Evolutionary conservation across 2,888 invertebrate species (phyloP).

Genomic region (Apeira syringaria): DNA sequence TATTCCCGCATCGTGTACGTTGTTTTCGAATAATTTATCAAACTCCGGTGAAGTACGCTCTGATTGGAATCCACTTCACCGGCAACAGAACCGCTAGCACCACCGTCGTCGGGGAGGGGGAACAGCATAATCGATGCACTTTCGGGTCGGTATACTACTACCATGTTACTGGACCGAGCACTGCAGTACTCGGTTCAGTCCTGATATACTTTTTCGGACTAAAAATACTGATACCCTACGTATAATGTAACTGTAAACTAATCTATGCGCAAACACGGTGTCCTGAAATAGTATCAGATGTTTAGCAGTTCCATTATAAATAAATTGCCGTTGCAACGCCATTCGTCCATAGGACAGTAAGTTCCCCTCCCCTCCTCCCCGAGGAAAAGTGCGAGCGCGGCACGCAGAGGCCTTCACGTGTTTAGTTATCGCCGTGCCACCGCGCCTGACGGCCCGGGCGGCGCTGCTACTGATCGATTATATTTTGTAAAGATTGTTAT

Average conservation of each 20-base stretch:
- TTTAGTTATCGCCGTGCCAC: constrained; percentile 37
- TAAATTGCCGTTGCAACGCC: too few species aligned
- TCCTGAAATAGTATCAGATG: too few species aligned
- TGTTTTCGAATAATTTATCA: constrained; percentile 31
- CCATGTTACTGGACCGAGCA: too few species aligned
- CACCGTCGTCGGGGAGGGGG: background rate
- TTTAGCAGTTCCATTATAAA: too few species aligned
- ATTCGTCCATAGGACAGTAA: too few species aligned
- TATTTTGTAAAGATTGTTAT: constrained; percentile 81
- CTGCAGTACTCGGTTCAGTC: too few species aligned
- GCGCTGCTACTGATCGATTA: constrained; percentile 54
- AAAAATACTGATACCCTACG: too few species aligned
- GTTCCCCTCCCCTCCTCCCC: background rate
- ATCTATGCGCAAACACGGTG: too few species aligned
- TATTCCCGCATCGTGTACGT: constrained; percentile 30
- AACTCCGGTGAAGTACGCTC: constrained; percentile 2
- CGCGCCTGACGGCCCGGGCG: constrained; percentile 25
- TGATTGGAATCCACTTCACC: background rate
- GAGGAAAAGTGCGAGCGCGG: constrained; percentile 11
- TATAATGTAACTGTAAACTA: too few species aligned
- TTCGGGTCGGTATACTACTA: too few species aligned
- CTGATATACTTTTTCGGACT: too few species aligned
- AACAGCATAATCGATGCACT: too few species aligned
- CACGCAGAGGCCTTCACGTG: constrained; percentile 61
- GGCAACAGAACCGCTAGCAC: background rate